phyloP scores from a whole-genome alignment of 2,797 vertebrate species.

The Danio kyathit region DNA sequence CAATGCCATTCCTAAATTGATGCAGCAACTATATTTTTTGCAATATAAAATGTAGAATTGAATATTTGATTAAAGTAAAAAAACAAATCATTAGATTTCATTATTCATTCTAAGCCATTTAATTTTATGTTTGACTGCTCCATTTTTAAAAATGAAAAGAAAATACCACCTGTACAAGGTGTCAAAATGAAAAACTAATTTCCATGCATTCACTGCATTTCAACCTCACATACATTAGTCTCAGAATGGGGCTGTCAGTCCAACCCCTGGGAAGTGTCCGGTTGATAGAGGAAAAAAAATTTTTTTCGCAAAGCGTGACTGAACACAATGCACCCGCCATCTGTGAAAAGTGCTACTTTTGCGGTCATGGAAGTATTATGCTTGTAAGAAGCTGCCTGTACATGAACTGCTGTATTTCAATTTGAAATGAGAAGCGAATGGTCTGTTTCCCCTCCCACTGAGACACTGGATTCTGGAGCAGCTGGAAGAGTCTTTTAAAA shows the following conservation, averaged over 20 bases:
- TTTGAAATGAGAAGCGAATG: slow-evolving; percentile 46
- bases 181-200: background rate
- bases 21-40: background rate
- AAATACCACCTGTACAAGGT: background rate
- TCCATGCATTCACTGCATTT: slow-evolving; percentile 2
- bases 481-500: slow-evolving; percentile 57
- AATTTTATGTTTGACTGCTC: background rate
- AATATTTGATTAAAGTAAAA: background rate
- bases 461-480: slow-evolving; percentile 26
- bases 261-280: slow-evolving; percentile 1
- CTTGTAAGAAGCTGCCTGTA: slow-evolving; percentile 21
- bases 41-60: background rate
- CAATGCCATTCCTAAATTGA: too few relatives aligned
- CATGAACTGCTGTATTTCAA: slow-evolving; percentile 29
- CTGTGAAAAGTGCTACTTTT: slow-evolving; percentile 43
- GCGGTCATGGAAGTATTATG: slow-evolving; percentile 23
- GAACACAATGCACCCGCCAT: slow-evolving; percentile 46
- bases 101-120: too few relatives aligned
- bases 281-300: slow-evolving; percentile 18
- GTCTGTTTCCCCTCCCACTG: slow-evolving; percentile 38
- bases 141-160: slow-evolving; percentile 1
- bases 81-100: too few relatives aligned
- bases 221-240: background rate
- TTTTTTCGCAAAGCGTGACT: slow-evolving; percentile 45
- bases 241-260: slow-evolving; percentile 18